Evolutionary conservation across 1,140 invertebrate species (phyloP), one percentile per base, ranked within the genome.

Genomic region (Lepidurus packardi): DNA sequence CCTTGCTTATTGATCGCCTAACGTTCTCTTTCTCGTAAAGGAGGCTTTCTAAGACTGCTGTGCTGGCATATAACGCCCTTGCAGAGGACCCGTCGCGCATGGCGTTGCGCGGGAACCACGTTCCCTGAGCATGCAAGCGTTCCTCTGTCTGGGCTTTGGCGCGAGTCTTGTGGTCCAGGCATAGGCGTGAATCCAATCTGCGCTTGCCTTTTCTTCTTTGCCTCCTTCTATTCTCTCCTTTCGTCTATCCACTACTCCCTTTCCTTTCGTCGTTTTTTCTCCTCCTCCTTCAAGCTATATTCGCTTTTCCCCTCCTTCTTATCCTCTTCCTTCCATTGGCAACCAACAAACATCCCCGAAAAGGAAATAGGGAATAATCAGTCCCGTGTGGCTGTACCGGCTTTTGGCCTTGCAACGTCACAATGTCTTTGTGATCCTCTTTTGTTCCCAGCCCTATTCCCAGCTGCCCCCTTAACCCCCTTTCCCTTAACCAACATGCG

Each of bases 81-180:
- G 44, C 44, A n/a, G 65, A 65, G 42, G n/a, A 75, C 42, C 45
- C 42, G 65, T 45, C 76, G 76, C 76, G 76, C 44, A 65, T 77
- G 76, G 45, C 44, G 45, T 45, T 77, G 24, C 45, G 76, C 65
- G 76, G 34, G 65, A 77, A 53, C 43, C 45, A 45, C 44, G 34
- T 65, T 53, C 41, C 65, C 34, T 45, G 34, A n/a, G 75, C 44
- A 65, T 53, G 75, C 42, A 25, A 76, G 43, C 41, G 44, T 11
- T 25, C 75, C 24, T 47, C 9, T 77, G 34, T 75, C 53, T 65
- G 53, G 53, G 53, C 16, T 21, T 65, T 65, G 16, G 53, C 53
- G 16, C 53, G 53, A 65, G 53, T 21, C 16, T 65, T 65, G 13
- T 13, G 53, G 8, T 65, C 5, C 8, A 65, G 34, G 16, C 21